Conservation (phyloP, 2,797 vertebrate genomes). For the Enteromius viviparus region DNA sequence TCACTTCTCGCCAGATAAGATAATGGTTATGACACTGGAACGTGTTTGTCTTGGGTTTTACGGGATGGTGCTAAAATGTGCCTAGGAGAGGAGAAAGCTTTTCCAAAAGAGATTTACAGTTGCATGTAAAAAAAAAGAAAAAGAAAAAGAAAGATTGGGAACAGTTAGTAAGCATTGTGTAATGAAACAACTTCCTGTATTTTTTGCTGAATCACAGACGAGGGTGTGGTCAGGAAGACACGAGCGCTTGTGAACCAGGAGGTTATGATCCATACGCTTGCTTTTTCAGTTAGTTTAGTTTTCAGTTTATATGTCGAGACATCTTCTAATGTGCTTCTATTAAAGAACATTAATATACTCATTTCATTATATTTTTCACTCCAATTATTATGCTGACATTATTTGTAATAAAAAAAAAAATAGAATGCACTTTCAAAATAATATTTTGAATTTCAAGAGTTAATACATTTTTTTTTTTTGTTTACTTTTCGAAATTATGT, state of each 20-base stretch:
- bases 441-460: background rate
- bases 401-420: background rate
- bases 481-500: background rate
- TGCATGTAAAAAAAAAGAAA: background rate
- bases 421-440: background rate
- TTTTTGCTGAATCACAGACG: constrained; percentile 58
- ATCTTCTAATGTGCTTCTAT: background rate
- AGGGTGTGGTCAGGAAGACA: constrained; percentile 29
- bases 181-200: constrained; percentile 59
- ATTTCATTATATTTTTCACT: background rate
- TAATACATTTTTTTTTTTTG: background rate
- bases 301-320: background rate
- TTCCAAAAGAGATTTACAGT: background rate
- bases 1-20: constrained; percentile 33
- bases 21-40: constrained; percentile 15
- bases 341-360: background rate
- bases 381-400: background rate
- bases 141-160: background rate
- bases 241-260: background rate
- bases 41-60: constrained; percentile 1
- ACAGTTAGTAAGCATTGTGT: constrained; percentile 14
- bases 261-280: constrained; percentile 10
- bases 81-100: background rate
- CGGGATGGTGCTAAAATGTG: constrained; percentile 14
- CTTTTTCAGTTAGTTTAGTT: constrained; percentile 8